Base-by-base conservation (phyloP, 2,888 invertebrate genomes). In the Panopea generosa region DNA sequence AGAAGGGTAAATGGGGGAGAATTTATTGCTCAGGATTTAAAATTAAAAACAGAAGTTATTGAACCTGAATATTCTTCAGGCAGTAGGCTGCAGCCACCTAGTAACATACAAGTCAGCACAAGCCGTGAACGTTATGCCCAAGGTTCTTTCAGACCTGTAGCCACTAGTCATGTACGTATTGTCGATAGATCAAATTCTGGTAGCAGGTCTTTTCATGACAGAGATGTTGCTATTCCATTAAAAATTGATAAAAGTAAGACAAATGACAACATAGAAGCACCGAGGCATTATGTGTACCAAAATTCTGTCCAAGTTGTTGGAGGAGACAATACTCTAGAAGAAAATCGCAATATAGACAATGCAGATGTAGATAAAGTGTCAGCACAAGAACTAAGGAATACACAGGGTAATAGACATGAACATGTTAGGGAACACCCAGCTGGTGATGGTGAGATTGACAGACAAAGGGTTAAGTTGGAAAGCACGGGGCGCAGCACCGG, bases 271-370 rank as follows among this genome's bases (percentile, higher is more conserved):
- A 16, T 26, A 16, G 49, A 52, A 33, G 20, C 22, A 38, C 18
- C 33, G 6, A 2, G 33, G 26, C 43, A 27, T n/a, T 68, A 49
- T 74, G 68, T 74, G 27, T 74, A 74, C 38, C 45, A 43, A 27
- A 74, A 74, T 53, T 38, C 40, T 18, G 62, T 68, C 18, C 74
- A 74, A 53, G 63, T 74, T 0, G 24, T 59, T 18, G 74, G 68
- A 14, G 63, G 68, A 11, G 57, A 50, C 20, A 74, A 52, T n/a
- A n/a, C 16, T 62, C 67, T 20, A 6, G 6, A 9, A 49, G 49
- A 49, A 18, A 49, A 18, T n/a, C 49, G 14, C n/a, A n/a, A n/a
- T n/a, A n/a, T n/a, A n/a, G n/a, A n/a, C n/a, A n/a, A n/a, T n/a
- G n/a, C n/a, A n/a, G n/a, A n/a, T n/a, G 47, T 47, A 4, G 47